Percentiles rank a stretch among this genome's conserved stretches.
These are phyloP conservation scores for Incurvaria masculella DNA, from an alignment of 2,888 invertebrate genomes.

Conservation along the genomic window DNA sequence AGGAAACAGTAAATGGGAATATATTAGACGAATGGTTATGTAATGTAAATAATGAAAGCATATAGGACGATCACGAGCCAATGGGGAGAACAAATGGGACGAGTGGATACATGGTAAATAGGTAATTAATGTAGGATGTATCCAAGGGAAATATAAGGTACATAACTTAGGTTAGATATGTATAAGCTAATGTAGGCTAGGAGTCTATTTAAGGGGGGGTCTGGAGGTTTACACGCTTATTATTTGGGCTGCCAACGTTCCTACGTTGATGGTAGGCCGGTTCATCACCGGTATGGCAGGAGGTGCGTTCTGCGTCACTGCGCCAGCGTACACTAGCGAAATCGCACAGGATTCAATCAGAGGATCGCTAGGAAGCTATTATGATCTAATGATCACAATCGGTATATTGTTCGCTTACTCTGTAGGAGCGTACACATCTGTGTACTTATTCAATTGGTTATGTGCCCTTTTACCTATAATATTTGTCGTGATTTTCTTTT, in stretches of 20 bases:
- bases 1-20: too few relatives aligned
- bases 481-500: constrained; percentile 68
- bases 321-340: constrained; percentile 83
- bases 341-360: constrained; percentile 80
- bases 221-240: too few relatives aligned
- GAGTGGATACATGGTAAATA: too few relatives aligned
- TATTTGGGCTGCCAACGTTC: constrained; percentile 61
- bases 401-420: constrained; percentile 79
- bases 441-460: constrained; percentile 61
- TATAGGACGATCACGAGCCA: too few relatives aligned
- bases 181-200: too few relatives aligned
- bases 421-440: constrained; percentile 59
- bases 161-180: too few relatives aligned
- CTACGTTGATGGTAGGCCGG: constrained; percentile 63
- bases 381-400: constrained; percentile 80
- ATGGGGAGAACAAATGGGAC: too few relatives aligned
- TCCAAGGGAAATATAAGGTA: too few relatives aligned
- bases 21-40: too few relatives aligned
- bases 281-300: constrained; percentile 71
- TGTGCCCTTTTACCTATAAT: constrained; percentile 65
- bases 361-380: constrained; percentile 82
- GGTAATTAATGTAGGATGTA: too few relatives aligned
- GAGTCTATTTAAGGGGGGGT: too few relatives aligned
- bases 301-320: constrained; percentile 79
- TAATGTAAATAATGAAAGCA: too few relatives aligned